Evolutionary conservation across 35 echinoderm and acorn worm genomes (phyloP).

Genomic region (Anneissia japonica): DNA sequence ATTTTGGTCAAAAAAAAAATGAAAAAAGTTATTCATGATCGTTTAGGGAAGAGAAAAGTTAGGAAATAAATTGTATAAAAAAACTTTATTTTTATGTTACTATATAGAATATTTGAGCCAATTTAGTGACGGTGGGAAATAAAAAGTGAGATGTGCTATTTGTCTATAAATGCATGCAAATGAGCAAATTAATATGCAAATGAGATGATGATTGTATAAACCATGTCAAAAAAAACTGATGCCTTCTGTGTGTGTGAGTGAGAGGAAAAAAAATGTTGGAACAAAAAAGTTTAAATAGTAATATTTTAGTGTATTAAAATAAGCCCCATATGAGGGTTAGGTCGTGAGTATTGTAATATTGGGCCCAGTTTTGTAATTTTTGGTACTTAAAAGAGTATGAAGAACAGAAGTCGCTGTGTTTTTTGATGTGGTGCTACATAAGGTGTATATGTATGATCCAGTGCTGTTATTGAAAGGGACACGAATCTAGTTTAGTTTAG

Average conservation of each 20-base stretch:
- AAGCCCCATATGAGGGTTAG: neutral
- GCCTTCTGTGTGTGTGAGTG: too few relatives aligned
- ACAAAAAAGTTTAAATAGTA: neutral
- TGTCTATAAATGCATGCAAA: neutral
- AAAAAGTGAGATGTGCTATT: neutral
- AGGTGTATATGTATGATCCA: neutral
- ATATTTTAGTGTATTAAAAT: conserved; percentile 3
- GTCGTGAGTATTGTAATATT: neutral
- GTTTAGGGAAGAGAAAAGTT: neutral
- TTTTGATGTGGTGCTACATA: neutral
- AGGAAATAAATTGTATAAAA: neutral
- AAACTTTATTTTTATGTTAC: neutral
- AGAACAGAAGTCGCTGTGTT: neutral
- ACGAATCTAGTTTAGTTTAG: neutral
- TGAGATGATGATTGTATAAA: neutral
- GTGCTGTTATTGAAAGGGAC: neutral
- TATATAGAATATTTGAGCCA: conserved; percentile 2
- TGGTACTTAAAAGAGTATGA: neutral
- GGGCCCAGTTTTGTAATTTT: conserved; percentile 1
- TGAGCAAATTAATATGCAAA: neutral
- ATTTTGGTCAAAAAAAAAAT: neutral
- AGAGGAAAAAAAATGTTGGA: neutral
- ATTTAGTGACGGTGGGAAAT: neutral
- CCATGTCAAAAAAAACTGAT: neutral
- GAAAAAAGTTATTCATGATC: neutral